Conservation (phyloP, 2,888 invertebrate genomes). For the Eilema griseolum region DNA sequence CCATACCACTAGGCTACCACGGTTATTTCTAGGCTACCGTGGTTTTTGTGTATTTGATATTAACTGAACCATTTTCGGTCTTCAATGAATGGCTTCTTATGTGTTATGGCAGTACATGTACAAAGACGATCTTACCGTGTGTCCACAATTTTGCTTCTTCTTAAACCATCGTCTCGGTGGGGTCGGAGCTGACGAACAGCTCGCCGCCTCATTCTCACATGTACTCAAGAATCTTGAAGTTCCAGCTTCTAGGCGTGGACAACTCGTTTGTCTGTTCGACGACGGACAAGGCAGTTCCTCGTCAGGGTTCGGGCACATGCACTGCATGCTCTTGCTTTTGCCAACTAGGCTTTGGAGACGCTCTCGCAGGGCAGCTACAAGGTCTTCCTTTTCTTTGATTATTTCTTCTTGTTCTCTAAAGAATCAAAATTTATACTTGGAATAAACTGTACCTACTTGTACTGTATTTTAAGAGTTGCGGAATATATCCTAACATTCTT, state of each 20-base stretch:
- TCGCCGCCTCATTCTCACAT: conserved; percentile 59
- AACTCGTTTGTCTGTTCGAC: conserved; percentile 39
- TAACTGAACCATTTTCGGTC: not conserved
- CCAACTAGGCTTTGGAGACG: conserved; percentile 43
- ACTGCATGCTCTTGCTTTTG: conserved; percentile 21
- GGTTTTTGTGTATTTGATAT: too few relatives aligned
- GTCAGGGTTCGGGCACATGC: not conserved
- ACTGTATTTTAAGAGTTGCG: not conserved
- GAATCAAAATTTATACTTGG: conserved; percentile 18
- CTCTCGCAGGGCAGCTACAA: conserved; percentile 55
- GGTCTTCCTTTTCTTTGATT: conserved; percentile 64
- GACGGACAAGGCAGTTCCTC: conserved; percentile 25
- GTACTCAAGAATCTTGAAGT: conserved; percentile 20
- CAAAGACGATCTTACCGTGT: conserved; percentile 50
- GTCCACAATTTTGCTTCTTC: conserved; percentile 51
- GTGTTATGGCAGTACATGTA: not conserved
- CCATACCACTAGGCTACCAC: too few relatives aligned
- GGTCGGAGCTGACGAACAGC: conserved; percentile 61
- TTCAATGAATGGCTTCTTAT: not conserved
- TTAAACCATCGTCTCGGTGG: conserved; percentile 59
- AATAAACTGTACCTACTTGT: not conserved
- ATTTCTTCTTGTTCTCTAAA: conserved; percentile 67
- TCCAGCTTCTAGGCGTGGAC: conserved; percentile 39
- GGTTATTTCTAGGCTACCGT: too few relatives aligned
- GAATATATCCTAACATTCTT: too few relatives aligned